Percentiles rank a stretch among this genome's conserved stretches.
Conservation (phyloP, 2,797 vertebrate genomes). For the Siniperca obscura region DNA sequence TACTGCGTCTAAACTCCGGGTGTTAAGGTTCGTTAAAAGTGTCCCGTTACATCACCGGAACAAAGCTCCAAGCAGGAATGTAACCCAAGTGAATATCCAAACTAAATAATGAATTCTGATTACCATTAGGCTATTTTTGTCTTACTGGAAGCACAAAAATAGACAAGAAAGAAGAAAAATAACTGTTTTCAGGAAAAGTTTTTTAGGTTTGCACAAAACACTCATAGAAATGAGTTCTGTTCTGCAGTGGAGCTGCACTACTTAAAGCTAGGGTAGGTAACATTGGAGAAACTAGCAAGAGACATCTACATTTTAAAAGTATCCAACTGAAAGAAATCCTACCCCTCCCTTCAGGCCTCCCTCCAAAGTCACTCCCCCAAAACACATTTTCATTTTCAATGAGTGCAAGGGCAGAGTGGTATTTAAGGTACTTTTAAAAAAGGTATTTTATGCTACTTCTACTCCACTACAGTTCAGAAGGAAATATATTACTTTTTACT, state of each 20-base stretch:
- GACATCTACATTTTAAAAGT: too few species aligned
- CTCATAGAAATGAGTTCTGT: too few species aligned
- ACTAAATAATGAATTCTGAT: conserved; percentile 39
- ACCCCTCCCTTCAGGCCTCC: too few species aligned
- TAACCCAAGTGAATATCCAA: conserved; percentile 15
- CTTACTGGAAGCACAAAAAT: conserved; percentile 23
- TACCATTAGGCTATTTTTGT: conserved; percentile 17
- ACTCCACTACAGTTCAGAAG: too few species aligned
- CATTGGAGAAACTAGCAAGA: too few species aligned
- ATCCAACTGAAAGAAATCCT: too few species aligned
- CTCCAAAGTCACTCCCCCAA: too few species aligned
- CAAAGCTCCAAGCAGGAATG: conserved; percentile 53
- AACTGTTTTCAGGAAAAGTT: not conserved
- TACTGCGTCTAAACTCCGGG: conserved; percentile 23
- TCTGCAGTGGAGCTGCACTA: not conserved
- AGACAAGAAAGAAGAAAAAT: conserved; percentile 2
- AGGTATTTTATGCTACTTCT: too few species aligned
- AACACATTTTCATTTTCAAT: too few species aligned
- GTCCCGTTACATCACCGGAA: conserved; percentile 37
- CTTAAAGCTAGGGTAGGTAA: not conserved
- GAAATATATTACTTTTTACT: too few species aligned
- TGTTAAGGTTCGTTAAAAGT: conserved; percentile 22
- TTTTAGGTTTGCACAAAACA: not conserved
- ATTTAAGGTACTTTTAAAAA: too few species aligned
- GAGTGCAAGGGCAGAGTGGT: too few species aligned